Evolutionary conservation across 2,888 invertebrate species (phyloP).

Genomic region (Cryptops parisi): DNA sequence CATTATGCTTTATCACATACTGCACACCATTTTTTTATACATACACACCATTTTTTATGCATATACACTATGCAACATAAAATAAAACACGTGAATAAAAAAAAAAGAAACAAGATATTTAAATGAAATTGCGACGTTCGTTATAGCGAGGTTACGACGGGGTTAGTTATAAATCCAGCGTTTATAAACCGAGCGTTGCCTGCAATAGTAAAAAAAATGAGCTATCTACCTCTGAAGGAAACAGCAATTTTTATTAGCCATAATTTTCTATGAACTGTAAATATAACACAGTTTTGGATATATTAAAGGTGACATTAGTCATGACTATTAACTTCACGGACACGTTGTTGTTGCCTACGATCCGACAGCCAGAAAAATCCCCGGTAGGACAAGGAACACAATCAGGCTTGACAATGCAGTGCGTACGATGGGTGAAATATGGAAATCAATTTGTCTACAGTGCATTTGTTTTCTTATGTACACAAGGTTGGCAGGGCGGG

Average conservation of each 20-base stretch:
- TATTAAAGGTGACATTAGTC: slow-evolving; percentile 11
- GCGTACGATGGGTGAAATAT: neutral
- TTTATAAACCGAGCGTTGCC: neutral
- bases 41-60: no score
- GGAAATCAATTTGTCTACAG: no score
- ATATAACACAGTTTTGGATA: slow-evolving; percentile 12
- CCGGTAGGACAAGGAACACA: neutral
- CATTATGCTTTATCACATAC: no score
- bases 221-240: slow-evolving; percentile 8
- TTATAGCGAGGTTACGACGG: neutral
- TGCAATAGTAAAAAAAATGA: no score
- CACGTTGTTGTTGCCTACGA: neutral
- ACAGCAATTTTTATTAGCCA: slow-evolving; percentile 14
- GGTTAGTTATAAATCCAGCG: neutral
- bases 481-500: no score
- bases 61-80: no score
- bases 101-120: neutral
- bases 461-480: no score
- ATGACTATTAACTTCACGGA: neutral
- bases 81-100: neutral
- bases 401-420: neutral
- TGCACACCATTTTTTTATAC: no score
- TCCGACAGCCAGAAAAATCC: neutral
- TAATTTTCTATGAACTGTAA: slow-evolving; percentile 12
- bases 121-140: no score